These are phyloP conservation scores for Sorex araneus DNA, from an alignment of 2,113 vertebrate species.

Conservation along the genomic window DNA sequence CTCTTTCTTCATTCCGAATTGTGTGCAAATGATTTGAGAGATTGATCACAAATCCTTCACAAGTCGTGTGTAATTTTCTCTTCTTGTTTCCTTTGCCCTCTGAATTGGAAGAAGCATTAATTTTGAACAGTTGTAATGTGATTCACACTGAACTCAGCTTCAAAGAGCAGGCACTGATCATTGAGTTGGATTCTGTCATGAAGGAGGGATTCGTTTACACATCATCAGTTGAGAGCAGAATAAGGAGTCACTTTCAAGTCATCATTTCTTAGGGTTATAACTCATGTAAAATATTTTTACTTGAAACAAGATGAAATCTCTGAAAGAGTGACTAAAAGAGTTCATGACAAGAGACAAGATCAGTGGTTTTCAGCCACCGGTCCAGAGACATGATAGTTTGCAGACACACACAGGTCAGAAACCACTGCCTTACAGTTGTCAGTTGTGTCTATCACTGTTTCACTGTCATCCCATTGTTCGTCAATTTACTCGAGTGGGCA, in stretches of 20 bases:
- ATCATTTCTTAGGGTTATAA: conserved; percentile 10
- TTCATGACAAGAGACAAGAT: conserved; percentile 25
- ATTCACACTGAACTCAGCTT: neutral
- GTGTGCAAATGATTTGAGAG: neutral
- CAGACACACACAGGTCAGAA: too few species aligned
- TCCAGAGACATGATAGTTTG: too few species aligned
- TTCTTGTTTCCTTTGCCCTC: neutral
- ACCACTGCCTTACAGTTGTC: too few species aligned
- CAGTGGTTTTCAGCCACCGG: too few species aligned
- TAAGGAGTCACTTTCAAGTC: conserved; percentile 57
- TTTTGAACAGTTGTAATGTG: neutral
- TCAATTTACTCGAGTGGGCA: too few species aligned
- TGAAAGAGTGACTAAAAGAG: neutral
- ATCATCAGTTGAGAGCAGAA: neutral
- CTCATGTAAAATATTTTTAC: conserved; percentile 33
- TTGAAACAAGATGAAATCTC: conserved; percentile 49
- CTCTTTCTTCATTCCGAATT: neutral
- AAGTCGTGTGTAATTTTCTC: conserved; percentile 17
- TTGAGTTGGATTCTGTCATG: neutral
- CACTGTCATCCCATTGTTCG: too few species aligned
- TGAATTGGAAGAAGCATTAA: conserved; percentile 20
- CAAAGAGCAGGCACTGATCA: neutral
- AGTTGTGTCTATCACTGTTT: neutral
- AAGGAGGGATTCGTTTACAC: neutral
- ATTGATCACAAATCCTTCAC: conserved; percentile 24